These are phyloP conservation scores for Thereva nobilitata DNA, from an alignment of 2,888 invertebrate species.

Conservation along the genomic window DNA sequence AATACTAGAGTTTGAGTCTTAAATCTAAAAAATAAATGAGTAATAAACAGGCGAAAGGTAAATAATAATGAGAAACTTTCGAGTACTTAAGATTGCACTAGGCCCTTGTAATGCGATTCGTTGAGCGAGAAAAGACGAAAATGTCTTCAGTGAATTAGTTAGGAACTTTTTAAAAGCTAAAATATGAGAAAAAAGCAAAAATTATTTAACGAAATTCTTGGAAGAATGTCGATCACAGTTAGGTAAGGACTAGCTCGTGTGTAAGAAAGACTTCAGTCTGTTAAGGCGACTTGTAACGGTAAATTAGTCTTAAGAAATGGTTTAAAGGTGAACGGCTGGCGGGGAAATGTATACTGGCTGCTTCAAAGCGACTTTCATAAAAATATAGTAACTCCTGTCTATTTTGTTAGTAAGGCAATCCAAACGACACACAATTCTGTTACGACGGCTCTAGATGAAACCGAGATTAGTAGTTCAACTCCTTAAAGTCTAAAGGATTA, in stretches of 20 bases:
- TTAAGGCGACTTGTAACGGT: conserved; percentile 20
- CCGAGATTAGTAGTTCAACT: conserved; percentile 21
- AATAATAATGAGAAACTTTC: too few species aligned
- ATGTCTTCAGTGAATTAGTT: conserved; percentile 1
- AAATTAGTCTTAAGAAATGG: conserved; percentile 15
- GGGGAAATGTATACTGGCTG: neutral
- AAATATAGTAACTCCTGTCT: conserved; percentile 5
- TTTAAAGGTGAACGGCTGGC: conserved; percentile 9
- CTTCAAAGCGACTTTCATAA: neutral
- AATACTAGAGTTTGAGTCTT: too few species aligned
- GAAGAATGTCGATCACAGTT: conserved; percentile 32
- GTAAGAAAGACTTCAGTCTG: conserved; percentile 1
- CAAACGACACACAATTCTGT: conserved; percentile 25
- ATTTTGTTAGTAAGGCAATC: conserved; percentile 24
- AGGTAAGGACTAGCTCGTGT: conserved; percentile 26
- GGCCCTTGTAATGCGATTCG: neutral
- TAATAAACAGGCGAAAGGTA: too few species aligned
- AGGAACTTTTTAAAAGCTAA: neutral
- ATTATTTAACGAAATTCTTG: neutral
- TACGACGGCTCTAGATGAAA: conserved; percentile 1
- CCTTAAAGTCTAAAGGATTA: neutral
- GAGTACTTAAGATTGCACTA: too few species aligned
- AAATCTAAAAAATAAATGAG: too few species aligned
- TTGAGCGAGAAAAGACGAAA: neutral
- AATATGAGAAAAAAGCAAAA: neutral